Percentiles rank a stretch among this genome's conserved stretches.
Conservation (phyloP, 2,797 vertebrate species). For the Australoheros facetus region DNA sequence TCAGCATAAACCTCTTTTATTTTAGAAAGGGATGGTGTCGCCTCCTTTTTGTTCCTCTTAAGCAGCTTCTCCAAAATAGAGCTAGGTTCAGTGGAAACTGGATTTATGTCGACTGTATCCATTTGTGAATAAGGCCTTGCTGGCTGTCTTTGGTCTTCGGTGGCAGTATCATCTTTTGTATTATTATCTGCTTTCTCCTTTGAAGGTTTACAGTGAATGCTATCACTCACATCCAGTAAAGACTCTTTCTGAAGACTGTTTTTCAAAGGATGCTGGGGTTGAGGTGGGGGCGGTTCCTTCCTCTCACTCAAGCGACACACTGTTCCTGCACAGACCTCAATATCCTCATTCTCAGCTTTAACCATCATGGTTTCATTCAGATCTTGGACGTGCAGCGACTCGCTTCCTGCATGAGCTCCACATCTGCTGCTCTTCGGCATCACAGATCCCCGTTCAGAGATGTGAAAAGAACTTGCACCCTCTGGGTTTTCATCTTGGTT, state of each 20-base stretch:
- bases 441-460: slow-evolving; percentile 24
- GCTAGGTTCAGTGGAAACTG: slow-evolving; percentile 48
- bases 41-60: slow-evolving; percentile 66
- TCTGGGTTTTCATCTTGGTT: slow-evolving; percentile 33
- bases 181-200: slow-evolving; percentile 32
- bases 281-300: slow-evolving; percentile 61
- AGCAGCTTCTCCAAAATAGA: slow-evolving; percentile 77
- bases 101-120: slow-evolving; percentile 16
- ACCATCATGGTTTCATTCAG: slow-evolving; percentile 31
- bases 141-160: slow-evolving; percentile 27
- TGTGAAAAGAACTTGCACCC: slow-evolving; percentile 24
- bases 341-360: slow-evolving; percentile 49
- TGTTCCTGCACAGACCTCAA: slow-evolving; percentile 51
- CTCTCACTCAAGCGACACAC: slow-evolving; percentile 55
- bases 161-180: slow-evolving; percentile 33
- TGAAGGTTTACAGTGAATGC: slow-evolving; percentile 48
- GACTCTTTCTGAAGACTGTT: slow-evolving; percentile 66
- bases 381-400: slow-evolving; percentile 31
- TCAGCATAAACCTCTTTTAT: slow-evolving; percentile 40
- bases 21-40: slow-evolving; percentile 29
- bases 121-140: slow-evolving; percentile 14
- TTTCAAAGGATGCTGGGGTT: slow-evolving; percentile 71
- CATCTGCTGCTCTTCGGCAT: slow-evolving; percentile 23
- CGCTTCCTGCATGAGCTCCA: slow-evolving; percentile 40
- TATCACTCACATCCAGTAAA: slow-evolving; percentile 55